Conservation (phyloP, 2,113 vertebrate genomes). For the Melozone crissalis region DNA sequence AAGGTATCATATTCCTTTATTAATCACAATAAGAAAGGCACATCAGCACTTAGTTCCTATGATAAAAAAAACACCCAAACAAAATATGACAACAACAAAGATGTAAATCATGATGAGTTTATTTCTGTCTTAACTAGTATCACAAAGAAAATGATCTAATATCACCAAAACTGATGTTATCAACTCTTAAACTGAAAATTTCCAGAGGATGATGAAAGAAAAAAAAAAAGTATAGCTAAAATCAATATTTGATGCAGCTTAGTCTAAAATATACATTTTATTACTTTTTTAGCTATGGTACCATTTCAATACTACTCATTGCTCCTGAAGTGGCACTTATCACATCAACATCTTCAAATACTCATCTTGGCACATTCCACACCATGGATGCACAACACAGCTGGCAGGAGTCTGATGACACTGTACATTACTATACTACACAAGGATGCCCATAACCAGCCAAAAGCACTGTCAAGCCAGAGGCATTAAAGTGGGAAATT, state of each 20-base stretch:
- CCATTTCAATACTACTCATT: neutral
- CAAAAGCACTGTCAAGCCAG: neutral
- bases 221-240: neutral
- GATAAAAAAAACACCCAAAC: neutral
- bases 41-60: neutral
- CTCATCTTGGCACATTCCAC: neutral
- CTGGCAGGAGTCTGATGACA: neutral
- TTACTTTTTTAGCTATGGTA: neutral
- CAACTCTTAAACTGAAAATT: neutral
- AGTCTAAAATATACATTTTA: neutral
- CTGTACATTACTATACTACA: no score
- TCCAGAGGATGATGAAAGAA: neutral
- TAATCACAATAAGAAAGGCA: neutral
- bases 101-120: neutral
- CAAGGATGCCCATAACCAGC: neutral
- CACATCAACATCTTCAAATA: neutral
- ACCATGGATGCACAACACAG: neutral
- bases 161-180: neutral
- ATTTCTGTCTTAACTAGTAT: neutral
- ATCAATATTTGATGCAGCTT: neutral
- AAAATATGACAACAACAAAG: neutral
- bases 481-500: neutral
- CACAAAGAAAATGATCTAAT: neutral
- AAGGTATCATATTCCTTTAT: neutral
- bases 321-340: neutral